phyloP scores from a whole-genome alignment of 1,140 invertebrate species.

The Mercenaria mercenaria region DNA sequence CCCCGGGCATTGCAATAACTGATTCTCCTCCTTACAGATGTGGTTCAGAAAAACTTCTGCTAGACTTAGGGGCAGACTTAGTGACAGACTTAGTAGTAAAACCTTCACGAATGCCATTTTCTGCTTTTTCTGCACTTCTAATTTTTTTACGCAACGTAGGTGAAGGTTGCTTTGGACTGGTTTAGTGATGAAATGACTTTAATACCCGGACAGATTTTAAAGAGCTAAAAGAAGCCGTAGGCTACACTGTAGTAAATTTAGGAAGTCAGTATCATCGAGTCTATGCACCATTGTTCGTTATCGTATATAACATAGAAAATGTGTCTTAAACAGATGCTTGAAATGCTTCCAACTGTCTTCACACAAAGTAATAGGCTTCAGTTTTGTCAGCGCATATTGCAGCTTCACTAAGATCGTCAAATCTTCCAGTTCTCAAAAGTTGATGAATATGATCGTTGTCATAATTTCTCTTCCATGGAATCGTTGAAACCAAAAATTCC shows the following conservation, averaged over 20 bases:
- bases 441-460: too few relatives aligned
- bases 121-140: neutral
- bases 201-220: neutral
- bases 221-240: neutral
- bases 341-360: constrained; percentile 6
- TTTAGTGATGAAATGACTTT: neutral
- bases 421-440: too few relatives aligned
- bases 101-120: neutral
- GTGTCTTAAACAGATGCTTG: neutral
- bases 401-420: too few relatives aligned
- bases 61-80: too few relatives aligned
- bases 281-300: too few relatives aligned
- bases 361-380: neutral
- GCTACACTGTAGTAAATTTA: neutral
- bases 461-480: too few relatives aligned
- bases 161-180: neutral
- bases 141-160: neutral
- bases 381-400: neutral
- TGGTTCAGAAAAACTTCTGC: too few relatives aligned
- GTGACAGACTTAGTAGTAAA: neutral
- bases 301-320: too few relatives aligned
- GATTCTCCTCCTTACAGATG: too few relatives aligned
- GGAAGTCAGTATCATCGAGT: too few relatives aligned
- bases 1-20: too few relatives aligned
- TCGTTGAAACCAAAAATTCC: too few relatives aligned